Evolutionary conservation across 2,888 invertebrate genomes (phyloP).

Genomic region (Malthinus flaveolus): DNA sequence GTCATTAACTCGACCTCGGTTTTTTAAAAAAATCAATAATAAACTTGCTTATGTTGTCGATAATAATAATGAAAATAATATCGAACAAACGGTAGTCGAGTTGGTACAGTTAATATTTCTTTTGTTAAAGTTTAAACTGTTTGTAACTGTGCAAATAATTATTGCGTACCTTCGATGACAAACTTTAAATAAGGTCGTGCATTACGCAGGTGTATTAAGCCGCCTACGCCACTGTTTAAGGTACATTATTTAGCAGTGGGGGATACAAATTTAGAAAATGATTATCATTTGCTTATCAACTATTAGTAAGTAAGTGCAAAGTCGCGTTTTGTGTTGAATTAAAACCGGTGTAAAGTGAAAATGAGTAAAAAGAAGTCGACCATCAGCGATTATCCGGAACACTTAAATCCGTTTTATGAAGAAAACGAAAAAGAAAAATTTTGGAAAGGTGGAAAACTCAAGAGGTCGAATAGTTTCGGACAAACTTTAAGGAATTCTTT

Average conservation of each 20-base stretch:
- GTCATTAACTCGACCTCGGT: not conserved
- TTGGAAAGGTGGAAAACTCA: constrained; percentile 22
- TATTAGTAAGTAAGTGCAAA: constrained; percentile 11
- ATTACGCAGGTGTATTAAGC: constrained; percentile 12
- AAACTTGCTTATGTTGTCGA: not conserved
- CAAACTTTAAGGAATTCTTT: constrained; percentile 22
- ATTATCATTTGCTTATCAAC: constrained; percentile 24
- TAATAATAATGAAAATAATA: constrained; percentile 2
- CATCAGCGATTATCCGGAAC: constrained; percentile 70
- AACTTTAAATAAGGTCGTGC: constrained; percentile 2
- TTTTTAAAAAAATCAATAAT: constrained; percentile 1
- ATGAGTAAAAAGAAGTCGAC: constrained; percentile 25
- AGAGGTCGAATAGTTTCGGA: constrained; percentile 22
- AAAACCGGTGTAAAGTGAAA: constrained; percentile 7
- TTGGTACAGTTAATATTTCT: constrained; percentile 2
- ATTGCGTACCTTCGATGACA: constrained; percentile 3
- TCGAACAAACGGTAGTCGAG: not conserved
- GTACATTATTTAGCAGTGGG: constrained; percentile 5
- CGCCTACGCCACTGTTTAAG: constrained; percentile 15
- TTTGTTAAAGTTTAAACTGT: not conserved
- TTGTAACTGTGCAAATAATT: not conserved
- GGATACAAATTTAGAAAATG: constrained; percentile 20
- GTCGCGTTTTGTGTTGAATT: not conserved
- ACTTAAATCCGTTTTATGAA: constrained; percentile 75
- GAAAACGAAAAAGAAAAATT: constrained; percentile 40